Conservation (phyloP, 2,797 vertebrate genomes). For the Podargus strigoides region DNA sequence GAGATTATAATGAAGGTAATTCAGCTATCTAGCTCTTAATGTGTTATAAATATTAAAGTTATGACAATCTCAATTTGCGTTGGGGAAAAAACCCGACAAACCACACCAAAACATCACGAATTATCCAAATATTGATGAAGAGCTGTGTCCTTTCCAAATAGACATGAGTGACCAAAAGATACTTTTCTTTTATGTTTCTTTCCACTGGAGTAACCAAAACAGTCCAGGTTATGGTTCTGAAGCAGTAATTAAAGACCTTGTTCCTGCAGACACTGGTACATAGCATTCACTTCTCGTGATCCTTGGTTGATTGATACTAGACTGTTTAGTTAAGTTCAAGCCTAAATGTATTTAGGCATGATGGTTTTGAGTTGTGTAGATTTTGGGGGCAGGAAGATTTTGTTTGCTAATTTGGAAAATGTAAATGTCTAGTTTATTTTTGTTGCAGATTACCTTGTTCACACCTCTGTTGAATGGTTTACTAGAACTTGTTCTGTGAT, state of each 20-base stretch:
- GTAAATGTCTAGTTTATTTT: background rate
- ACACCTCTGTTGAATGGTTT: background rate
- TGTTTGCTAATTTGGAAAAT: background rate
- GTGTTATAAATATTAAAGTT: background rate
- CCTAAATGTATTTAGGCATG: background rate
- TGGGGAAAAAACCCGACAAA: background rate
- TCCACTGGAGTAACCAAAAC: background rate
- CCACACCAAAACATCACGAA: background rate
- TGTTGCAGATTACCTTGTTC: background rate
- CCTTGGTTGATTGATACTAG: background rate
- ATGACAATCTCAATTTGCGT: background rate
- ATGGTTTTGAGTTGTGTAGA: background rate
- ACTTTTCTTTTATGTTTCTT: background rate
- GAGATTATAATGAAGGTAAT: constrained; percentile 96
- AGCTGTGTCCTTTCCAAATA: background rate
- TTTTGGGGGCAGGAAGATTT: background rate
- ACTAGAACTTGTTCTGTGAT: background rate
- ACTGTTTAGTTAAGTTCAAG: background rate
- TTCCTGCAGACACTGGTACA: background rate
- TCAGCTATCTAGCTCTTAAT: background rate
- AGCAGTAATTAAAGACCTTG: background rate
- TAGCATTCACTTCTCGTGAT: background rate
- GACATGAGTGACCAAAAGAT: background rate
- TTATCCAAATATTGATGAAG: background rate
- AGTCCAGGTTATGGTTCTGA: background rate